Evolutionary conservation across 2,888 invertebrate genomes (phyloP).

Genomic region (Noctua janthina): DNA sequence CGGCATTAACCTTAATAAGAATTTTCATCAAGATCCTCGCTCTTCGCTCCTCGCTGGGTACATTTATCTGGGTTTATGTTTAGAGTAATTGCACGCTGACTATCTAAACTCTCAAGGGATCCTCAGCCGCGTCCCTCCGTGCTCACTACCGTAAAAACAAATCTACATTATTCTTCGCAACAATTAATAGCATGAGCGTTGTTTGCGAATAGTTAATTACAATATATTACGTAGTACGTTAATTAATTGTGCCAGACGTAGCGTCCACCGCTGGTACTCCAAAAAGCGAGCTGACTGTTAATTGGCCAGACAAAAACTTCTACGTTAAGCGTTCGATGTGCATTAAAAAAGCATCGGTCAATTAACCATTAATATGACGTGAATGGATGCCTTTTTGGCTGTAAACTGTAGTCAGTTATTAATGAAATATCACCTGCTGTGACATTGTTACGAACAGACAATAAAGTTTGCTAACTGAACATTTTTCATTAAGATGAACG

Average conservation of each 20-base stretch:
- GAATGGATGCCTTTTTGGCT: constrained; percentile 16
- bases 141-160: constrained; percentile 49
- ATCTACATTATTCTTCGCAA: constrained; percentile 48
- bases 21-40: constrained; percentile 48
- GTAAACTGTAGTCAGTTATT: constrained; percentile 26
- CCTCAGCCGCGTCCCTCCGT: constrained; percentile 39
- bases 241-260: constrained; percentile 37
- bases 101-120: constrained; percentile 54
- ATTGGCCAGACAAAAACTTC: constrained; percentile 29
- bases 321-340: neutral
- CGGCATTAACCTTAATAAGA: constrained; percentile 55
- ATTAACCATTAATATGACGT: constrained; percentile 20
- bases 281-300: constrained; percentile 27
- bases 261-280: constrained; percentile 7
- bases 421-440: constrained; percentile 25
- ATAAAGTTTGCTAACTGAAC: constrained; percentile 23
- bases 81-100: constrained; percentile 59
- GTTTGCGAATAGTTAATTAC: constrained; percentile 21
- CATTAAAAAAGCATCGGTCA: constrained; percentile 24
- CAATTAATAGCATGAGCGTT: constrained; percentile 37
- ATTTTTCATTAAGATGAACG: constrained; percentile 43
- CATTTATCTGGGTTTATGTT: constrained; percentile 59
- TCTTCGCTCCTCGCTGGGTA: constrained; percentile 1
- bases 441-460: constrained; percentile 32
- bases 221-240: constrained; percentile 11